These are phyloP conservation scores for Drosophila ustulata DNA, from an alignment of 2,888 invertebrate species.

Conservation along the genomic window DNA sequence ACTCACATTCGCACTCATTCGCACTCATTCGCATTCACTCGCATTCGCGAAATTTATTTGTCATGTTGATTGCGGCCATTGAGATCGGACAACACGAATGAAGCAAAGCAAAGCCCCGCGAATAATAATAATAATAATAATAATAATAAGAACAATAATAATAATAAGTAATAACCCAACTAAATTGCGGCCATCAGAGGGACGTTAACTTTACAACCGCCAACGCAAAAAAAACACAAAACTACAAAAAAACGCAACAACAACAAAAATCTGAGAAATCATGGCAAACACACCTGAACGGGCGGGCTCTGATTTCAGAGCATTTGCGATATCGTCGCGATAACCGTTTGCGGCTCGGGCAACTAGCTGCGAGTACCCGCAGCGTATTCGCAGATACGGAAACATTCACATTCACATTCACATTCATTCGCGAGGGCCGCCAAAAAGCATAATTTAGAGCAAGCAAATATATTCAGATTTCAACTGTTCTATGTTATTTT, in stretches of 20 bases:
- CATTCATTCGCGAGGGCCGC: neutral
- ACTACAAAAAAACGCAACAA: no score
- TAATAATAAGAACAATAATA: constrained; percentile 38
- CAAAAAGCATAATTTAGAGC: no score
- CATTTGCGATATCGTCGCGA: constrained; percentile 66
- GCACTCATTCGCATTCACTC: constrained; percentile 7
- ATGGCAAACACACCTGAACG: constrained; percentile 70
- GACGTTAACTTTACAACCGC: constrained; percentile 55
- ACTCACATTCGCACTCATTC: constrained; percentile 9
- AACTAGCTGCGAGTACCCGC: constrained; percentile 24
- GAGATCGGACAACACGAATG: constrained; percentile 10
- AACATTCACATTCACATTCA: constrained; percentile 3
- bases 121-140: constrained; percentile 21
- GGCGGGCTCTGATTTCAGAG: constrained; percentile 62
- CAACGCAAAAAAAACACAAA: constrained; percentile 31
- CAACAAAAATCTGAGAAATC: constrained; percentile 63
- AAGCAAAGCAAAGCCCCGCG: neutral
- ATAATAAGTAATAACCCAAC: constrained; percentile 40
- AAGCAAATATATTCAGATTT: no score
- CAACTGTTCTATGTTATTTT: no score
- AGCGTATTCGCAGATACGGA: constrained; percentile 28
- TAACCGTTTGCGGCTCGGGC: constrained; percentile 43
- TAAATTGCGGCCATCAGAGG: constrained; percentile 48
- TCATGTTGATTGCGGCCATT: constrained; percentile 47
- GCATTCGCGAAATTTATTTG: constrained; percentile 37